Percentiles rank a stretch among this genome's conserved stretches.
phyloP scores from a whole-genome alignment of 2,888 invertebrate species.

The Idaea aversata region DNA sequence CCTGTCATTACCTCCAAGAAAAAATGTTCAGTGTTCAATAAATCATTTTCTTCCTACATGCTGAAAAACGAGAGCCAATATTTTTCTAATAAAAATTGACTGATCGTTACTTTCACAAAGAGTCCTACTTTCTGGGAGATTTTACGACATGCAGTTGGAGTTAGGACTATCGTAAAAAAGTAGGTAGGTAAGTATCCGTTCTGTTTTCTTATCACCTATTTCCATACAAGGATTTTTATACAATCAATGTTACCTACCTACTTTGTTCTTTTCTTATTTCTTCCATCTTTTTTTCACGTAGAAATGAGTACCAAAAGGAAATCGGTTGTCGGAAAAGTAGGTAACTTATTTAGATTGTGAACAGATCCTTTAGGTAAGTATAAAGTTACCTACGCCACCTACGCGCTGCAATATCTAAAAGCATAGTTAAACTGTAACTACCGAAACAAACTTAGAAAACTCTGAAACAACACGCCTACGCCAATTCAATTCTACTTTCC shows the following conservation, averaged over 20 bases:
- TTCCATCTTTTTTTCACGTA: background rate
- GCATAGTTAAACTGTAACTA: background rate
- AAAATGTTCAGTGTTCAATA: background rate
- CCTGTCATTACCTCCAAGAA: background rate
- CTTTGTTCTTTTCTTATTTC: background rate
- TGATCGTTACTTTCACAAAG: background rate
- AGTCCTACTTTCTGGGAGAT: background rate
- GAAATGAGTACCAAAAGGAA: background rate
- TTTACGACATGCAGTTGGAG: background rate
- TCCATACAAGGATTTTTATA: background rate
- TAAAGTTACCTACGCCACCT: background rate
- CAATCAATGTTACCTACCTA: background rate
- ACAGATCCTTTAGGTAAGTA: background rate
- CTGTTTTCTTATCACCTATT: background rate
- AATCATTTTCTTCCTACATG: background rate
- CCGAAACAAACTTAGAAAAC: background rate
- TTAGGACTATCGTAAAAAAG: background rate
- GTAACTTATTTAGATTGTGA: background rate
- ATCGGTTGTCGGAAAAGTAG: background rate
- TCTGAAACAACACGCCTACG: background rate
- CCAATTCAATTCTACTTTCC: background rate
- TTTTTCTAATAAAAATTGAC: conserved; percentile 1
- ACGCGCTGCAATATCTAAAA: background rate
- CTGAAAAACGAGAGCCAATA: background rate
- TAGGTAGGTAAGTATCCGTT: background rate